Evolutionary conservation across 2,797 vertebrate species (phyloP), one percentile per base, ranked within the genome.

Genomic region (Fistularia tabacaria): DNA sequence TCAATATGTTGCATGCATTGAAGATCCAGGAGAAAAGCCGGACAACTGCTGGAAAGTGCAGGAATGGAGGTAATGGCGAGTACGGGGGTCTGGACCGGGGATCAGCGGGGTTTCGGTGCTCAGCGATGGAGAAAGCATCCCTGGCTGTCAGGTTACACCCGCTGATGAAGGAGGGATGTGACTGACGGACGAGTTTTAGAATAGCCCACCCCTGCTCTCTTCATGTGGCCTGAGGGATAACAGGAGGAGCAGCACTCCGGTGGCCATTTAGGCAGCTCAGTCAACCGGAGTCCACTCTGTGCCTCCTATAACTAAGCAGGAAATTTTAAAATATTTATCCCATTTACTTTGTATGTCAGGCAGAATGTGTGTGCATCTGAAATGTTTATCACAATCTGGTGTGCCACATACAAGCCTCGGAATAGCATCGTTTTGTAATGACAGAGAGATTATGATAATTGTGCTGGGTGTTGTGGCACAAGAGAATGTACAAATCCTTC

Each of bases 51-150:
- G 25, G 5, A 66, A 47, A 57, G 53, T 53, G 64, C n/a, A 25
- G 61, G 66, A 67, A 55, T 53, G 14, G 61, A 38, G 53, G 15
- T 49, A 46, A 48, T 64, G 73, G 73, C 12, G 9, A 63, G 71
- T 38, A 37, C 9, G 56, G 51, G 59, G 79, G 74, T 82, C 79
- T 79, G 76, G 85, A 79, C 84, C 63, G 62, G 46, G 83, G 76
- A 89, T 85, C 79, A 79, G 77, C 42, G 48, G 73, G 76, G 63
- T 80, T 82, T 80, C 81, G 36, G 71, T 76, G 77, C 72, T 81
- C 80, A 79, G 75, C 80, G 81, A 82, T 83, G 87, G 73, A 69
- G 81, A 88, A 87, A 85, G 81, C 72, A 82, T 81, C 71, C 66
- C 48, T 64, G 77, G 73, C 76, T 81, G 80, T 73, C 77, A 74